Evolutionary conservation across 1,140 invertebrate species (phyloP).

Genomic region (Magallana ariakensis): DNA sequence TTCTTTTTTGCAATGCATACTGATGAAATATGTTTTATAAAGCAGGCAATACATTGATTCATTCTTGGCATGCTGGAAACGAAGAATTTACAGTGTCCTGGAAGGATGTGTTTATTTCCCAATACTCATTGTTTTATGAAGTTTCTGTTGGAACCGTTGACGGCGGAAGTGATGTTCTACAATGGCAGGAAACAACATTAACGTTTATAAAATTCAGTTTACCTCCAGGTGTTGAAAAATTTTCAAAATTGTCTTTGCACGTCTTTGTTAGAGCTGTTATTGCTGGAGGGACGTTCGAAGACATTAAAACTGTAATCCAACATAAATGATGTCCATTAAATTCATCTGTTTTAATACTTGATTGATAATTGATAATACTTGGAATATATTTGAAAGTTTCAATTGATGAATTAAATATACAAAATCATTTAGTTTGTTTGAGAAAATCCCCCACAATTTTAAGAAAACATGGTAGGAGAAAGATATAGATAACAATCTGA

Average conservation of each 20-base stretch:
- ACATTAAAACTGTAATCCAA: neutral
- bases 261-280: slow-evolving; percentile 43
- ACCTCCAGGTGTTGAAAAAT: slow-evolving; percentile 38
- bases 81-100: slow-evolving; percentile 50
- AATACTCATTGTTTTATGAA: slow-evolving; percentile 54
- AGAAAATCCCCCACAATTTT: no score
- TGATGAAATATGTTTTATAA: neutral
- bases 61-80: slow-evolving; percentile 21
- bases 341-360: no score
- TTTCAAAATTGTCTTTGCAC: slow-evolving; percentile 38
- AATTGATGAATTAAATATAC: no score
- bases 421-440: no score
- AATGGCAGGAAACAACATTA: slow-evolving; percentile 56
- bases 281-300: slow-evolving; percentile 22
- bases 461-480: no score
- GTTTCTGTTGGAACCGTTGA: slow-evolving; percentile 50
- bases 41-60: neutral
- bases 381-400: no score
- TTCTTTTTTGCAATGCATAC: neutral
- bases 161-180: slow-evolving; percentile 56
- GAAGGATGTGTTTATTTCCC: slow-evolving; percentile 50
- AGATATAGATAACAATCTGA: no score
- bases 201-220: slow-evolving; percentile 47
- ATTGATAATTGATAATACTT: no score
- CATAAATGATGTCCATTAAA: no score